Conservation (phyloP, 2,888 invertebrate species). For the Phortica okadai region DNA sequence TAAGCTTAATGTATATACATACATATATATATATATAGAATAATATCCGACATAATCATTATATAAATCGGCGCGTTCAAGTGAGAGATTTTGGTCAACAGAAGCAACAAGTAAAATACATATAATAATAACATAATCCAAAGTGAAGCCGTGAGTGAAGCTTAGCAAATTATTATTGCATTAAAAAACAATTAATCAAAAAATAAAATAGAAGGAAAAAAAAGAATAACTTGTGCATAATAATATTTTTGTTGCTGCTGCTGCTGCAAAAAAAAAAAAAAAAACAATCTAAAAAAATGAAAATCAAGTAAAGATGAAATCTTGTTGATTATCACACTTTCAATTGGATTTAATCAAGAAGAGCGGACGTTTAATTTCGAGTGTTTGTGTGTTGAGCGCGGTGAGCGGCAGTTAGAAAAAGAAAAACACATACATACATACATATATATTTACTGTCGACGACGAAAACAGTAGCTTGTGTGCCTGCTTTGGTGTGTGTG, state of each 20-base stretch:
- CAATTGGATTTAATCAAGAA: slow-evolving; percentile 76
- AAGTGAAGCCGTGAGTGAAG: background rate
- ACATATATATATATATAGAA: slow-evolving; percentile 25
- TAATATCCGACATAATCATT: slow-evolving; percentile 25
- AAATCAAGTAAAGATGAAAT: slow-evolving; percentile 60
- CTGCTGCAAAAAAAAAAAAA: slow-evolving; percentile 24
- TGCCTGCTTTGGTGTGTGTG: slow-evolving; percentile 33
- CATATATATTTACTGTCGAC: background rate
- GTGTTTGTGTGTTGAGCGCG: slow-evolving; percentile 50
- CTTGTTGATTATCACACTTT: slow-evolving; percentile 71
- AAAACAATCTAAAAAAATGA: slow-evolving; percentile 28
- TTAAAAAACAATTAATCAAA: slow-evolving; percentile 42
- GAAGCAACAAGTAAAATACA: slow-evolving; percentile 26
- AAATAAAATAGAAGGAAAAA: background rate
- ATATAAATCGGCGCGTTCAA: slow-evolving; percentile 25
- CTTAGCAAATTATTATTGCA: slow-evolving; percentile 27
- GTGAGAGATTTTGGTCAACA: background rate
- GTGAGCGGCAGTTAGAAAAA: background rate
- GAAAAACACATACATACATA: background rate
- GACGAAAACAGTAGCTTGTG: slow-evolving; percentile 30
- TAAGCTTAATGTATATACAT: background rate
- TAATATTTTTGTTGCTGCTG: slow-evolving; percentile 1
- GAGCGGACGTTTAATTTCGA: slow-evolving; percentile 74
- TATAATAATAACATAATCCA: background rate
- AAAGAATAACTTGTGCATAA: slow-evolving; percentile 7